Conservation (phyloP, 2,888 invertebrate species). For the Julus scandinavius region DNA sequence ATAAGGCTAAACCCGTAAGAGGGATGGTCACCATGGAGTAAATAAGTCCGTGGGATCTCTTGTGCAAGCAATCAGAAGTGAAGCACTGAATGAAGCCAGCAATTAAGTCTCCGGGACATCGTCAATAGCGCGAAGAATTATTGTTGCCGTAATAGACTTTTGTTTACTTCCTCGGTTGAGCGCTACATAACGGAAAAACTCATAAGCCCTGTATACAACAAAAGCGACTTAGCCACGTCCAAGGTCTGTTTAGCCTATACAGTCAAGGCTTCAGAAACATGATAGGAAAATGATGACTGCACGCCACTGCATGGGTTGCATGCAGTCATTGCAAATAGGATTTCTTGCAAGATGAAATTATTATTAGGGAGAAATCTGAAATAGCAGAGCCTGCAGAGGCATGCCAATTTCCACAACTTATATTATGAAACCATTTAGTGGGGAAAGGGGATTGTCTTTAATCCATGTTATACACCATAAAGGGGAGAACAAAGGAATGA, state of each 20-base stretch:
- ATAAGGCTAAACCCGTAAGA: background rate
- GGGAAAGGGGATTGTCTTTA: no score
- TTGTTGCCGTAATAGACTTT: conserved; percentile 36
- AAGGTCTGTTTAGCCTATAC: background rate
- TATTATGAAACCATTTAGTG: no score
- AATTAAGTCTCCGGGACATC: conserved; percentile 26
- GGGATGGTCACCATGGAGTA: background rate
- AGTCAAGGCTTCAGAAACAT: conserved; percentile 5
- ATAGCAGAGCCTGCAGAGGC: no score
- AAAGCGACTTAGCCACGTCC: background rate
- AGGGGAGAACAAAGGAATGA: no score
- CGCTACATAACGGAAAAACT: background rate
- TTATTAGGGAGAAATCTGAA: background rate
- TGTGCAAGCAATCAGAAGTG: conserved; percentile 17
- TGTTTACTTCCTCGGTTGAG: conserved; percentile 19
- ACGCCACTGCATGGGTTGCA: background rate
- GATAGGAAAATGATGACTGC: conserved; percentile 2
- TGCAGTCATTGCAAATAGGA: conserved; percentile 7
- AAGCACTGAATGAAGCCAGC: conserved; percentile 11
- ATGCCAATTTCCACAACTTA: no score
- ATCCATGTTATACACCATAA: no score
- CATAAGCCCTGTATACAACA: conserved; percentile 12
- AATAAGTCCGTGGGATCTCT: conserved; percentile 17
- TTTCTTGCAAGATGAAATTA: conserved; percentile 15
- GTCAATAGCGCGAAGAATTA: conserved; percentile 25